Evolutionary conservation across 2,797 vertebrate species (phyloP).

Genomic region (Luscinia megarhynchos): DNA sequence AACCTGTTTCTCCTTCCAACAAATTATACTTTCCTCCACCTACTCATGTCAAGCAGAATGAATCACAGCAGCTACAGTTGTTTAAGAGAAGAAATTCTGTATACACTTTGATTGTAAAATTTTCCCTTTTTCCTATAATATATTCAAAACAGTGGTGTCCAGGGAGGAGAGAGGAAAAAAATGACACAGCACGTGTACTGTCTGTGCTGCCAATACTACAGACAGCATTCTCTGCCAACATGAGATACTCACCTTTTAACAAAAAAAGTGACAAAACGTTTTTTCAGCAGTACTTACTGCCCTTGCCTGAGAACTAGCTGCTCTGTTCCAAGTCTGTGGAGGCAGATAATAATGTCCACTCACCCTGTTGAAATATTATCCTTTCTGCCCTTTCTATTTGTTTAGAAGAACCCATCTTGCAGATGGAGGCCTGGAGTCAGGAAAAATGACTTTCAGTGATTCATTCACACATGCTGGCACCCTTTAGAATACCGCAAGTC

Average conservation of each 20-base stretch:
- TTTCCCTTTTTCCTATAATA: neutral
- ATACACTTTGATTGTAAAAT: neutral
- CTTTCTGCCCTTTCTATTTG: neutral
- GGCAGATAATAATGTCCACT: neutral
- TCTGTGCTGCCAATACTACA: neutral
- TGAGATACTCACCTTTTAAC: neutral
- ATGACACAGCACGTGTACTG: rapidly evolving
- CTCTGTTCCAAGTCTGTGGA: neutral
- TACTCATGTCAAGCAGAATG: neutral
- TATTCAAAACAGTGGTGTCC: neutral
- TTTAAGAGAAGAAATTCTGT: neutral
- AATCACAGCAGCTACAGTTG: neutral
- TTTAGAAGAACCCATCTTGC: neutral
- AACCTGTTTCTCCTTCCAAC: neutral
- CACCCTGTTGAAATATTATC: neutral
- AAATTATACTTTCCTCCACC: neutral
- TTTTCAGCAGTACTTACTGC: neutral
- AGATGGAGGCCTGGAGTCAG: neutral
- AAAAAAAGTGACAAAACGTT: neutral
- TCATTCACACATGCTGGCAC: neutral
- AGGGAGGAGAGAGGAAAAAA: neutral
- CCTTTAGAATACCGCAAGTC: neutral
- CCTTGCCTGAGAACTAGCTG: neutral
- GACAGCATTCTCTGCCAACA: neutral
- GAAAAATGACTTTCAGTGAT: neutral